These are phyloP conservation scores for Sebastes schlegelii DNA, from an alignment of 2,113 vertebrate species.

Conservation along the genomic window DNA sequence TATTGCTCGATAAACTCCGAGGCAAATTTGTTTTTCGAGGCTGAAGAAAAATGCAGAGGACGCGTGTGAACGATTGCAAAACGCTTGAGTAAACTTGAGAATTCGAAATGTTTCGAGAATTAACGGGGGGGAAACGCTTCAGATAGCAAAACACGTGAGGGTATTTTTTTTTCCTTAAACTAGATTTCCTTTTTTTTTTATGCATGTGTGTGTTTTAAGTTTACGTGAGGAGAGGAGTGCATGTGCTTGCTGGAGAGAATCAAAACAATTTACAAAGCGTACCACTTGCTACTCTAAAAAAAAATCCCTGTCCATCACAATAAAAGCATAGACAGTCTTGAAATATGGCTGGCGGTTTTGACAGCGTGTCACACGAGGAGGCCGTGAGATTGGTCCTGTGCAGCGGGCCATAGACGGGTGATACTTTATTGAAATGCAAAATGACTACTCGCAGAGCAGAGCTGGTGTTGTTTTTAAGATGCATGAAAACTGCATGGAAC, in stretches of 20 bases:
- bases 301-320: constrained; percentile 69
- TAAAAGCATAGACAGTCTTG: constrained; percentile 74
- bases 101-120: constrained; percentile 27
- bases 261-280: constrained; percentile 67
- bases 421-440: constrained; percentile 81
- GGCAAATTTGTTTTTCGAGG: constrained; percentile 60
- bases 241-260: constrained; percentile 35
- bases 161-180: background rate
- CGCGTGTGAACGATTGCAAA: constrained; percentile 17
- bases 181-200: background rate
- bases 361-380: constrained; percentile 67
- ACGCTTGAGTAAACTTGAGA: background rate
- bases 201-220: background rate
- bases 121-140: background rate
- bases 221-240: background rate
- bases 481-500: constrained; percentile 76
- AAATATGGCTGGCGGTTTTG: constrained; percentile 68
- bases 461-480: constrained; percentile 80
- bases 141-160: constrained; percentile 4
- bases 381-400: constrained; percentile 68
- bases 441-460: constrained; percentile 60
- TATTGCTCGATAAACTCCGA: constrained; percentile 50
- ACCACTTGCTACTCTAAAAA: constrained; percentile 63
- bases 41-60: constrained; percentile 26
- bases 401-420: constrained; percentile 70